Conservation (phyloP, 1,140 invertebrate species). For the Hycleus phaleratus region DNA sequence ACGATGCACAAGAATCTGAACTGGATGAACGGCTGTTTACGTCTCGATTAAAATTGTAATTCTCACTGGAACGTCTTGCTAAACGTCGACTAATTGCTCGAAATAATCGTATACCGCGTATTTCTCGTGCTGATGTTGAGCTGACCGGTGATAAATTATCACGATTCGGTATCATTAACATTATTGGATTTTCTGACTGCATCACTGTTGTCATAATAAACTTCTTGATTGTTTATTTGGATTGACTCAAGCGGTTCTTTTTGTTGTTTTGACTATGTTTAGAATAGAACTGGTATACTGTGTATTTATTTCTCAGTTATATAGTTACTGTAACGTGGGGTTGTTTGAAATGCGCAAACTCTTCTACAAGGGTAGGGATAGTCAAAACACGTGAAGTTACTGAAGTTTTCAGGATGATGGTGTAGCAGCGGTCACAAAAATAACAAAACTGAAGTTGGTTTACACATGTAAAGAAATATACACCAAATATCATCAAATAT, state of each 20-base stretch:
- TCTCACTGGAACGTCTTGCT: conserved; percentile 45
- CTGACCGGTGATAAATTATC: conserved; percentile 36
- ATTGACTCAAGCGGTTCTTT: not conserved
- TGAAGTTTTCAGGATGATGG: too few species aligned
- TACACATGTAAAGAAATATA: too few species aligned
- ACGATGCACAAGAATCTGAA: conserved; percentile 45
- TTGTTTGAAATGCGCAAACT: conserved; percentile 16
- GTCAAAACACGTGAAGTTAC: conserved; percentile 13
- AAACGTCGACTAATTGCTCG: conserved; percentile 52
- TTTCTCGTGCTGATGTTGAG: conserved; percentile 42
- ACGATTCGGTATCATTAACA: conserved; percentile 20
- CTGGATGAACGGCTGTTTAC: conserved; percentile 50
- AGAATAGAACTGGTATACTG: conserved; percentile 14
- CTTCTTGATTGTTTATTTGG: too few species aligned
- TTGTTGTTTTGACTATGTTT: not conserved
- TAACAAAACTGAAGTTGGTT: too few species aligned
- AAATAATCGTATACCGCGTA: conserved; percentile 49
- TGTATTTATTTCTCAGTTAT: conserved; percentile 22
- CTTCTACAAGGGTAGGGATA: not conserved
- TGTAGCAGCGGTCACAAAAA: too few species aligned
- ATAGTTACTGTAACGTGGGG: conserved; percentile 21
- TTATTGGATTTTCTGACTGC: conserved; percentile 23
- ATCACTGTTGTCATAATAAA: conserved; percentile 10
- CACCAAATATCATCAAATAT: too few species aligned
- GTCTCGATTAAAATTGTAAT: conserved; percentile 46